Base-by-base conservation (phyloP, 2,888 invertebrate species). In the Mechanitis messenoides region DNA sequence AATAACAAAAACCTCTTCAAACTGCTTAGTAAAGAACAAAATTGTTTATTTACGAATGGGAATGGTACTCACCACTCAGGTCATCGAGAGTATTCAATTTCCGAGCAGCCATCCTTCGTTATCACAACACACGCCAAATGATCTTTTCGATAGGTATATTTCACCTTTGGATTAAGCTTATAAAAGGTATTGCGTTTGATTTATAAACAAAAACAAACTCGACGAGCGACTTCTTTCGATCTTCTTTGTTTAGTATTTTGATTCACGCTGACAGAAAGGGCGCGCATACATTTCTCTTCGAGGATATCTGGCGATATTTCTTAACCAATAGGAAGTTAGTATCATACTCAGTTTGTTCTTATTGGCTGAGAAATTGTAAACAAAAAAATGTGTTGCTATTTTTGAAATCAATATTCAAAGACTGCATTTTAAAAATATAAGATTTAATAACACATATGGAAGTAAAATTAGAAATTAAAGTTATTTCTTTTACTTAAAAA, bases 21-120 rank as follows among this genome's bases (percentile, higher is more conserved):
- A 80, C 80, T 77, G 72, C 75, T 77, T 79, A 75, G 74, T 74
- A 59, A 53, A 72, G 72, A 71, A 71, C 66, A 71, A 69, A 71
- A 74, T 77, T 83, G 80, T 82, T 83, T 84, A 83, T 83, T 76
- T 82, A 80, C 72, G 68, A 72, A 65, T 58, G 60, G 59, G 63
- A 63, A 45, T n/a, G 45, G 65, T 65, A 81, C 89, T 89, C 71
- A 90, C 90, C 90, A 74, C 89, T 89, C 58, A 90, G 71, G 77
- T 90, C 90, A 77, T 90, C 90, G 71, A 88, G 79, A 60, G 88
- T 90, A 70, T 89, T 90, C 74, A 90, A 77, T 73, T 90, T 90
- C 72, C 84, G 78, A 63, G 87, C 76, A 69, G 89, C 81, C 90
- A 90, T 90, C 75, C 80, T 82, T 68, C 67, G 59, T 60, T 33